Evolutionary conservation across 2,888 invertebrate genomes (phyloP).

Genomic region (Micoletzkya japonica): DNA sequence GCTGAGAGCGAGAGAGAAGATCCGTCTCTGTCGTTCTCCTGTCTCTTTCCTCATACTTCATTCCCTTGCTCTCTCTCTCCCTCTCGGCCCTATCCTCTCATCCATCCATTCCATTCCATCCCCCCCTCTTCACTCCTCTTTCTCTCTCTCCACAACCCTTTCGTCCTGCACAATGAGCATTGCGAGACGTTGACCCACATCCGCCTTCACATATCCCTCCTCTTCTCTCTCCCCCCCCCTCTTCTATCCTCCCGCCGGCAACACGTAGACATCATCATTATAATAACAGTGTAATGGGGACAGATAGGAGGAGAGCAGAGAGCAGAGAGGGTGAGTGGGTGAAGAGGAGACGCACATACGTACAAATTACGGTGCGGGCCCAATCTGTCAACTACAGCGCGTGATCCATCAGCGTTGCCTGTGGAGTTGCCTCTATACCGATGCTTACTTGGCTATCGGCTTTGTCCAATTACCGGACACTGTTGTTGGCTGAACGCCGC

Average conservation of each 20-base stretch:
- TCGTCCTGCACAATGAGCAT: too few relatives aligned
- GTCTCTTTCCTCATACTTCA: not conserved
- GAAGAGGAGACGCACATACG: too few relatives aligned
- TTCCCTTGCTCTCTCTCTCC: slow-evolving; percentile 1
- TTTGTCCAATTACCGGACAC: too few relatives aligned
- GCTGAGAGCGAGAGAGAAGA: too few relatives aligned
- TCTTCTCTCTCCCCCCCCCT: not conserved
- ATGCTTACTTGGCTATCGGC: too few relatives aligned
- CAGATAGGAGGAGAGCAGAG: not conserved
- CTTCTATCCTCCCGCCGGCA: not conserved
- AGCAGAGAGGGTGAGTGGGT: too few relatives aligned
- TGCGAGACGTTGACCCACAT: too few relatives aligned
- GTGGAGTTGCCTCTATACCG: too few relatives aligned
- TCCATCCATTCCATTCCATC: not conserved
- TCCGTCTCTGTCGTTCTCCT: slow-evolving; percentile 6
- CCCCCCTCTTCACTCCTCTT: slow-evolving; percentile 1
- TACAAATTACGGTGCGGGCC: too few relatives aligned
- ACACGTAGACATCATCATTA: slow-evolving; percentile 20
- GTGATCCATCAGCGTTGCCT: too few relatives aligned
- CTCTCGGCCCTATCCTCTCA: slow-evolving; percentile 1
- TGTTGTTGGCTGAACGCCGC: not conserved
- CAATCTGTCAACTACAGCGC: too few relatives aligned
- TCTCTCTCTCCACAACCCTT: not conserved
- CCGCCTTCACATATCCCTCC: not conserved
- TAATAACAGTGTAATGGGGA: slow-evolving; percentile 27